Base-by-base conservation (phyloP, 2,113 vertebrate genomes). In the Zosterops lateralis region DNA sequence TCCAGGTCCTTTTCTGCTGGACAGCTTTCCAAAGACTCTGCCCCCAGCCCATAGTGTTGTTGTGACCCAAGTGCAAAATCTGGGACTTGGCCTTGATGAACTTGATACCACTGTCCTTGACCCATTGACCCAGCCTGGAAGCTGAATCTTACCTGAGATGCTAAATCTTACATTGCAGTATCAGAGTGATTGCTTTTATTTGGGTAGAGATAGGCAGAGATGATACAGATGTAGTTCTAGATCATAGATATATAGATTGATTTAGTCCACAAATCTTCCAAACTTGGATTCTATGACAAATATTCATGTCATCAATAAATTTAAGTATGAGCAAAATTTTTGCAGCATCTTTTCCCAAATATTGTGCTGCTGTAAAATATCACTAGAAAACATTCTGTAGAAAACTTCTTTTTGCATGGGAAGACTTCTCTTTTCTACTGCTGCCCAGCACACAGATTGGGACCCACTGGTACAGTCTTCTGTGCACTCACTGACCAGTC, bases 1-100 rank as follows among this genome's bases (percentile, higher is more conserved):
- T 13, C 6, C 44, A 50, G 21, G 26, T 28, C 34, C 14, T 65
- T 50, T 44, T 36, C 36, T 29, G 2, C 29, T 15, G 29, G 14
- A 2, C 8, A 0, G 47, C 4, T 34, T n/a, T 47, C 24, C 38
- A 60, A 19, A 5, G 6, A 12, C 29, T 67, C 16, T 4, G 3
- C 6, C 8, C 8, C 19, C 9, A 82, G 4, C 38, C n/a, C 38
- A n/a, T 17, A 9, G 13, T 5, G 8, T 1, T 25, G 4, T 13
- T 14, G 12, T n/a, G 68, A 47, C 11, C 3, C 38, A 75, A 47
- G 24, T 29, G 13, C 53, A 67, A 50, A 58, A 31, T 7, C 13
- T 10, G 7, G 18, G 12, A 51, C 38, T 17, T 60, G 38, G 16
- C 19, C 61, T 67, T 67, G 20, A 21, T 61, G 29, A 38, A 26